A percentile compares a stretch with the other conserved stretches of the same genome.
Conservation (phyloP, 1,140 invertebrate species). For the Trachelipus rathkii region DNA sequence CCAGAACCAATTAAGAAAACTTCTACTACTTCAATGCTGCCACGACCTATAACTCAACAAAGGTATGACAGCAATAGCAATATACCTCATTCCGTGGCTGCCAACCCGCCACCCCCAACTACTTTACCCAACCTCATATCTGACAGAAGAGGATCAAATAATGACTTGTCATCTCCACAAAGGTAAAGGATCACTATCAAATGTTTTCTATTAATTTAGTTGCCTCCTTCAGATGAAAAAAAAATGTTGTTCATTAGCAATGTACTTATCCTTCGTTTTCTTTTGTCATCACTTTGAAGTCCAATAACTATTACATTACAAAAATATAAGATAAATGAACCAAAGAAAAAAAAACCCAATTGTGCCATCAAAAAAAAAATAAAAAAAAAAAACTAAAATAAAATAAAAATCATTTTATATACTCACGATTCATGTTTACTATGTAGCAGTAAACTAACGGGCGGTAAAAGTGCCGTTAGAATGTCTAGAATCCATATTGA, state of each 20-base stretch:
- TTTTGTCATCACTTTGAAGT: too few species aligned
- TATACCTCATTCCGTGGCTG: background rate
- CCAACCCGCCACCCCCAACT: background rate
- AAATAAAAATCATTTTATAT: slow-evolving; percentile 16
- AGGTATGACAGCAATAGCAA: background rate
- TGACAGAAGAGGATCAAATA: background rate
- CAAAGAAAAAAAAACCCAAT: too few species aligned
- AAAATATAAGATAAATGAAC: too few species aligned
- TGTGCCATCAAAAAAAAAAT: too few species aligned
- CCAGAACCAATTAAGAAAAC: background rate
- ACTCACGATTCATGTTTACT: slow-evolving; percentile 97
- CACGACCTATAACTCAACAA: background rate
- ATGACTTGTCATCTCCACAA: background rate
- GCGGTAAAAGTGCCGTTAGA: slow-evolving; percentile 76
- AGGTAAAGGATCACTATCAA: background rate
- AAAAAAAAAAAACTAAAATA: too few species aligned
- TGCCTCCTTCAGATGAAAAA: background rate
- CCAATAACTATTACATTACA: too few species aligned
- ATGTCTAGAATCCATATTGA: slow-evolving; percentile 89
- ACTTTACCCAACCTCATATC: background rate
- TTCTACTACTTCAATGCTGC: background rate
- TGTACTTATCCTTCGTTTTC: background rate
- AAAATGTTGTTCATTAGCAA: slow-evolving; percentile 3
- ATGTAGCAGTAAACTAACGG: slow-evolving; percentile 79
- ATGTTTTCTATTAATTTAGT: background rate